A percentile compares a stretch with the other conserved stretches of the same genome.
phyloP scores from a whole-genome alignment of 1,140 invertebrate species.

The Drosophila novamexicana region DNA sequence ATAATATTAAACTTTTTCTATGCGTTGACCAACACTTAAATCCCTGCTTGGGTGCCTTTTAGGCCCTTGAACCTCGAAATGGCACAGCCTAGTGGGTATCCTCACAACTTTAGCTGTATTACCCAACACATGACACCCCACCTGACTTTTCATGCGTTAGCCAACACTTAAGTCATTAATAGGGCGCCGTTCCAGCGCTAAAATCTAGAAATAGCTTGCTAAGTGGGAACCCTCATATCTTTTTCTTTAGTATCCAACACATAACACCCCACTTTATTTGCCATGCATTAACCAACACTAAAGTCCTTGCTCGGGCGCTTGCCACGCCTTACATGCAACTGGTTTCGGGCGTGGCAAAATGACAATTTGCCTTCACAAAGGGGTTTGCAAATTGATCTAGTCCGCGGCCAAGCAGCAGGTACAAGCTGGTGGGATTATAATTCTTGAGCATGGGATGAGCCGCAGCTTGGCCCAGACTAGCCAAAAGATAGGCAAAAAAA shows the following conservation, averaged over 20 bases:
- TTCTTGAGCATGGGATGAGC: slow-evolving; percentile 73
- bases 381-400: slow-evolving; percentile 58
- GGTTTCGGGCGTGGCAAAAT: slow-evolving; percentile 5
- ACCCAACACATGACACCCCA: not conserved
- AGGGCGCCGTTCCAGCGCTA: too few species aligned
- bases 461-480: slow-evolving; percentile 27
- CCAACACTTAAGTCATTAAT: not conserved
- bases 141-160: not conserved
- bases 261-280: too few species aligned
- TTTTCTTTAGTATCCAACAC: too few species aligned
- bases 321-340: too few species aligned
- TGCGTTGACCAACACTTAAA: not conserved
- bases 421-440: slow-evolving; percentile 59
- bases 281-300: not conserved
- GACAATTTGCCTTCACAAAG: slow-evolving; percentile 70
- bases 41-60: not conserved
- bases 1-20: not conserved
- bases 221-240: too few species aligned
- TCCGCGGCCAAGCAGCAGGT: slow-evolving; percentile 42
- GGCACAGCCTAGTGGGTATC: too few species aligned
- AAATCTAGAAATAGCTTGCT: too few species aligned
- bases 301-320: not conserved
- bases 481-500: slow-evolving; percentile 32
- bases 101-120: too few species aligned
- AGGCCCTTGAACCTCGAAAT: not conserved